Base-by-base conservation (phyloP, 2,797 vertebrate species). In the Tauraco hartlaubi region DNA sequence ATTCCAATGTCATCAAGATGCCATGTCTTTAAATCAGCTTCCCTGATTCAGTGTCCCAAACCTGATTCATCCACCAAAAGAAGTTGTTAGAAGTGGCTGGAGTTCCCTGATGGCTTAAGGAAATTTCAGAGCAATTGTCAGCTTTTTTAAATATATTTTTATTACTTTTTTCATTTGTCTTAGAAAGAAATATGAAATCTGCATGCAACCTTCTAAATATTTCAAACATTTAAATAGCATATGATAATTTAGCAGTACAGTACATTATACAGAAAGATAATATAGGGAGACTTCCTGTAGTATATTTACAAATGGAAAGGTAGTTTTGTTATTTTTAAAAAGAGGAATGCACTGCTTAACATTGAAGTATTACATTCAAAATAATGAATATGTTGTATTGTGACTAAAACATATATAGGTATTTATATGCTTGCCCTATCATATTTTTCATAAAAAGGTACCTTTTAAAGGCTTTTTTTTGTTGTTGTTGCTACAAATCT, bases 171-270 rank as follows among this genome's bases (percentile, higher is more conserved):
- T 77, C 92, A 66, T 97, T 98, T 96, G 94, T 97, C 97, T 98
- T 98, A 98, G 98, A 98, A 98, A 98, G 97, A 97, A 98, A 98
- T 98, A 98, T 75, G 98, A 98, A 98, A 98, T 95, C 89, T 96
- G 97, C 98, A 98, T 98, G 98, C 98, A 98, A 95, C 64, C 85
- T 95, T 62, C 98, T 98, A 98, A 96, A 95, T 97, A 96, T 92
- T 96, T 95, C 96, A 92, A 98, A 98, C 95, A 98, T 98, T 98
- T 99, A 99, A 99, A 99, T 98, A 99, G 98, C 97, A 97, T 98
- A 98, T 97, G 98, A 98, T 97, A 98, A 98, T 98, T 98, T 98
- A 98, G 97, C 97, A 96, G 98, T 98, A 98, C 98, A 98, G 98
- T 96, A 98, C 93, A 97, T 97, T 97, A 98, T 97, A 98, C 97